Conservation (phyloP, 2,113 vertebrate genomes). For the Passer montanus region DNA sequence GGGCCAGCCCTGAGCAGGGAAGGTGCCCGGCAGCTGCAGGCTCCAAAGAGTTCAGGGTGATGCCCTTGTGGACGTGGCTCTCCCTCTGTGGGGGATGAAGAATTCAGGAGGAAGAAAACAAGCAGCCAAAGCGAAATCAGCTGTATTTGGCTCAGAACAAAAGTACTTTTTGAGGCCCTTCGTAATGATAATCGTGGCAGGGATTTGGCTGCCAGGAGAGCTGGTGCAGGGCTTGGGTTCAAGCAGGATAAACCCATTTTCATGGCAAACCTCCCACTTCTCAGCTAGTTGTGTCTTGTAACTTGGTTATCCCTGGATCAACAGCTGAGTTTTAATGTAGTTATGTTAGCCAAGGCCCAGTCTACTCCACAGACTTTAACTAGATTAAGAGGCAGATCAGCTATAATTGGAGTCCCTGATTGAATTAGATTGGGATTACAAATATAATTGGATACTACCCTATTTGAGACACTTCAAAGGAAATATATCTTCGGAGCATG, state of each 20-base stretch:
- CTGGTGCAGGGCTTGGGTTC: not conserved
- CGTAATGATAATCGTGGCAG: not conserved
- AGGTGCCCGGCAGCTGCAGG: not conserved
- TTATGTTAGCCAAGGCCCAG: slow-evolving; percentile 4
- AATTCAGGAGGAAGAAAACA: rapidly evolving
- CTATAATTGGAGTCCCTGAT: slow-evolving; percentile 55
- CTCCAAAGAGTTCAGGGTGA: not conserved
- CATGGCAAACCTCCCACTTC: not conserved
- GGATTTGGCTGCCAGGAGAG: not conserved
- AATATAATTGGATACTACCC: slow-evolving; percentile 58
- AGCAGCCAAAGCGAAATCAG: not conserved
- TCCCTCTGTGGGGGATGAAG: not conserved
- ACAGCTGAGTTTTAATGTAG: slow-evolving; percentile 32
- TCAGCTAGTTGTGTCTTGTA: not conserved
- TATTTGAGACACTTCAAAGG: slow-evolving; percentile 52
- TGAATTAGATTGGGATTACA: slow-evolving; percentile 64
- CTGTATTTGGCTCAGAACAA: not conserved
- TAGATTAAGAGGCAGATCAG: slow-evolving; percentile 49
- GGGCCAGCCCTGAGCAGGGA: not conserved
- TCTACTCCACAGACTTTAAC: slow-evolving; percentile 27
- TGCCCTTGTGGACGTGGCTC: not conserved
- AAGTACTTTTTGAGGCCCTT: not conserved
- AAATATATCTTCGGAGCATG: slow-evolving; percentile 32
- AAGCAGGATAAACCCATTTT: not conserved
- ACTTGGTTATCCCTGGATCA: slow-evolving; percentile 20